Base-by-base conservation (phyloP, 2,797 vertebrate genomes). In the Loris lydekkerianus region DNA sequence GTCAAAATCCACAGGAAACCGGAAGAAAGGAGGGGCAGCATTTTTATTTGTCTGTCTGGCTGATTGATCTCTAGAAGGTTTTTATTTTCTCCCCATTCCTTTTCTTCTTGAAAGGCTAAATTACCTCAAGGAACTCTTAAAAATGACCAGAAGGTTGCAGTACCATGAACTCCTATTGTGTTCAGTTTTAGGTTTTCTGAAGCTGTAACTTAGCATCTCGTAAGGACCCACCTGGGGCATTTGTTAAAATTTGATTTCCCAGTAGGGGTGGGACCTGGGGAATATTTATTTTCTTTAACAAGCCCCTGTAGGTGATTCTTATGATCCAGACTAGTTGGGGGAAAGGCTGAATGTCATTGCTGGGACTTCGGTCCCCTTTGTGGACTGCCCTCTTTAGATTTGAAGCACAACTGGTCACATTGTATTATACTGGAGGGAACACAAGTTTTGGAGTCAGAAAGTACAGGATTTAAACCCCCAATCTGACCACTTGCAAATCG, bases 161-260 rank as follows among this genome's bases (percentile, higher is more conserved):
- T 60, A 65, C 13, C 83, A 27, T 72, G 72, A 92, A 80, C 73
- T 60, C 81, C 46, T 13, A 23, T 40, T 1, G 1, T 46, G 4
- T 58, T 63, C 46, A 75, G 14, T 75, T 94, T 93, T 77, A 77
- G 46, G 23, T 92, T 96, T 97, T 69, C 95, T 69, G 63, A 89
- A 95, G 76, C 21, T 43, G n/a, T 67, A 46, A 85, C 81, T 94
- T 86, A 84, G n/a, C 25, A 2, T 40, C 23, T 86, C 31, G 1
- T 34, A 84, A 69, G 43, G 84, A 85, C 49, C 78, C 60, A 53
- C 75, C 70, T 69, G 56, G 23, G 31, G 40, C 34, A 40, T 72
- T 91, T 86, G 77, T 90, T 97, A 93, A 77, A 56, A 70, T 83
- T 76, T 67, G 86, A 86, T 96, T 93, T 92, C 76, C 80, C 17